phyloP scores from a whole-genome alignment of 2,888 invertebrate genomes.

The Philereme vetulata region DNA sequence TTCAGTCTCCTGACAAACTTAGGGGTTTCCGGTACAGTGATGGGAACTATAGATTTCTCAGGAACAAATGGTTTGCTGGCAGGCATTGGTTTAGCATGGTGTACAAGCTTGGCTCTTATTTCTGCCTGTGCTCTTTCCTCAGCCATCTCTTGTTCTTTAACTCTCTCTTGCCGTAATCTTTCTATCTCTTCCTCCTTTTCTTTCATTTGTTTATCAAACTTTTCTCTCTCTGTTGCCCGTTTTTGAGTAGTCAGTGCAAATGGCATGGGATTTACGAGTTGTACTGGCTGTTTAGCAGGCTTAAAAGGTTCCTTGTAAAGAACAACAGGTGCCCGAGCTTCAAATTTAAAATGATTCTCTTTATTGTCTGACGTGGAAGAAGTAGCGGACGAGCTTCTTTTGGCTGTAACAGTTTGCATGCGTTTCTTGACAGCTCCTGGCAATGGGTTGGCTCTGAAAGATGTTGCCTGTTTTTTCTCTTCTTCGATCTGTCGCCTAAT shows the following conservation, averaged over 20 bases:
- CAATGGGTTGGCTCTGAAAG: constrained; percentile 88
- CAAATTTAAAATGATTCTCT: constrained; percentile 80
- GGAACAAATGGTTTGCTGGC: constrained; percentile 76
- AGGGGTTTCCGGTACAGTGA: constrained; percentile 87
- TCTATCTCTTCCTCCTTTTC: constrained; percentile 80
- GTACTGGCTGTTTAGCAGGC: constrained; percentile 78
- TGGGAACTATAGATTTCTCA: constrained; percentile 74
- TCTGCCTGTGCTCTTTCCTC: constrained; percentile 77
- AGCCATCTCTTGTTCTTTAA: constrained; percentile 65
- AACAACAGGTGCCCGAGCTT: constrained; percentile 85
- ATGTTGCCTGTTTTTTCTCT: constrained; percentile 83
- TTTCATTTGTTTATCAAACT: constrained; percentile 83
- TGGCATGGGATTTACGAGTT: constrained; percentile 71
- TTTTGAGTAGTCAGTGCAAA: constrained; percentile 86
- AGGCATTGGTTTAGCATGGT: constrained; percentile 86
- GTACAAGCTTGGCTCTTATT: constrained; percentile 83
- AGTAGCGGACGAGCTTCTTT: constrained; percentile 56
- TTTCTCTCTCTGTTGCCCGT: constrained; percentile 84
- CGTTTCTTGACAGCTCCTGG: constrained; percentile 79
- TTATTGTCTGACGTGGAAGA: constrained; percentile 68
- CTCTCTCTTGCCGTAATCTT: constrained; percentile 60
- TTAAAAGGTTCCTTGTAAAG: constrained; percentile 86
- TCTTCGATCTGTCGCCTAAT: constrained; percentile 84
- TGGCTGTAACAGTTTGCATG: constrained; percentile 58
- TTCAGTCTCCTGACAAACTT: constrained; percentile 73